Evolutionary conservation across 2,888 invertebrate species (phyloP).

Genomic region (Melipona beecheii): DNA sequence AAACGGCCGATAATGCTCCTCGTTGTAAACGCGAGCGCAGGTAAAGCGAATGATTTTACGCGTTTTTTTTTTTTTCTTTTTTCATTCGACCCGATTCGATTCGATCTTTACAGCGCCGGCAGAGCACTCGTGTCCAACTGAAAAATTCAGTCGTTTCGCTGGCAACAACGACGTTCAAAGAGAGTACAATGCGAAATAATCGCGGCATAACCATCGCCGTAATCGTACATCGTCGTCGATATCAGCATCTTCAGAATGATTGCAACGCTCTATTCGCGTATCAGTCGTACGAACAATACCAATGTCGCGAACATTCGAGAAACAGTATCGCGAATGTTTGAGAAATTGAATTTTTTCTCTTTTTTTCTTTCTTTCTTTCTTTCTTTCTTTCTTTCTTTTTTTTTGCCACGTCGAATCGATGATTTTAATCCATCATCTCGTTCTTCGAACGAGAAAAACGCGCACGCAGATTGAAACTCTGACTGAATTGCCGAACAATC

Average conservation of each 20-base stretch:
- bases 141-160: slow-evolving; percentile 1
- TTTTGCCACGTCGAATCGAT: not conserved
- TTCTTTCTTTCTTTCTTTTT: no score
- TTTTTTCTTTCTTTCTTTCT: no score
- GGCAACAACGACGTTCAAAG: slow-evolving; percentile 1
- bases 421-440: not conserved
- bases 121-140: not conserved
- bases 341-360: not conserved
- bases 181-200: not conserved
- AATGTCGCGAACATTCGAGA: not conserved
- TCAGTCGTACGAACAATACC: slow-evolving; percentile 7
- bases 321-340: not conserved
- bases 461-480: not conserved
- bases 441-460: not conserved
- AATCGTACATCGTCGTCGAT: not conserved
- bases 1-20: not conserved
- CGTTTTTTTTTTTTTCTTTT: no score
- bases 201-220: not conserved
- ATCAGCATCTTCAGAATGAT: not conserved
- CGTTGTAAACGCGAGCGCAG: not conserved
- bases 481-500: slow-evolving; percentile 7
- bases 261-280: slow-evolving; percentile 1
- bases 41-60: not conserved
- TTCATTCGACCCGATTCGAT: not conserved
- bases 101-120: not conserved